A percentile compares a stretch with the other conserved stretches of the same genome.
phyloP scores from a whole-genome alignment of 2,888 invertebrate species.

The Cosmia pyralina region DNA sequence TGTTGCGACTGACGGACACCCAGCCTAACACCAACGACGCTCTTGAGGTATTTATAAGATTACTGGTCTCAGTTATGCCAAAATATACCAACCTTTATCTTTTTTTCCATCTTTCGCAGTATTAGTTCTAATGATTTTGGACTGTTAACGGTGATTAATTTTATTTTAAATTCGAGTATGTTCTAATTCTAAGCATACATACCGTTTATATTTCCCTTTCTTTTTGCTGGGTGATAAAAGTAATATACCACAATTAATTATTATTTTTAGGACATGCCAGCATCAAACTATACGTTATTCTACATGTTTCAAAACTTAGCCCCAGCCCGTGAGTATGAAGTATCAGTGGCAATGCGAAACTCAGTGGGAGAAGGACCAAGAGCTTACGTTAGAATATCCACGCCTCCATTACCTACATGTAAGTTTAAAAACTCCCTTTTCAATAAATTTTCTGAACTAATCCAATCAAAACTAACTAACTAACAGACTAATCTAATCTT shows the following conservation, averaged over 20 bases:
- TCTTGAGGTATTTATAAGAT: conserved; percentile 90
- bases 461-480: too few species aligned
- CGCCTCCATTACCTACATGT: conserved; percentile 92
- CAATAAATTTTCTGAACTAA: background rate
- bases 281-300: conserved; percentile 92
- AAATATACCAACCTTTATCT: background rate
- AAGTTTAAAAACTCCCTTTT: conserved; percentile 65
- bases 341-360: conserved; percentile 95
- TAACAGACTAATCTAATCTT: too few species aligned
- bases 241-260: background rate
- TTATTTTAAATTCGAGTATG: background rate
- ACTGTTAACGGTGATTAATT: background rate
- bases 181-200: background rate
- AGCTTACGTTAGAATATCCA: conserved; percentile 91
- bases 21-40: conserved; percentile 90
- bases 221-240: background rate
- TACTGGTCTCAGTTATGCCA: background rate
- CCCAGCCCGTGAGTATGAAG: conserved; percentile 93
- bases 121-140: background rate
- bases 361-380: conserved; percentile 94
- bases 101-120: background rate
- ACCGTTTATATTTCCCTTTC: background rate
- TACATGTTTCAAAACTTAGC: conserved; percentile 94
- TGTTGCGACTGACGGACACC: conserved; percentile 92
- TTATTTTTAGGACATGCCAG: conserved; percentile 92